phyloP scores from a whole-genome alignment of 2,113 vertebrate genomes.

The Ailurus styani region DNA sequence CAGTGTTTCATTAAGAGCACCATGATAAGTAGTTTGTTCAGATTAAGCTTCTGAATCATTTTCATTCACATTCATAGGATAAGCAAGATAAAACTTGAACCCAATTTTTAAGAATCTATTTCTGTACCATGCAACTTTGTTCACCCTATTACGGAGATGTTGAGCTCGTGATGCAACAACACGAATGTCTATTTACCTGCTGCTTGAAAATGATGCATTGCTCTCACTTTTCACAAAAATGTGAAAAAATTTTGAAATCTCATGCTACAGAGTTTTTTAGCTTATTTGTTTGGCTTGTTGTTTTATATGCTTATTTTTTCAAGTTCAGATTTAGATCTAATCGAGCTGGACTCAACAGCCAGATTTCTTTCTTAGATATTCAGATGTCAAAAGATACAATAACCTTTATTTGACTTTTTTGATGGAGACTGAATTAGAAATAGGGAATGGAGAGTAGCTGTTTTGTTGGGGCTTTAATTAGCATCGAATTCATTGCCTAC shows the following conservation, averaged over 20 bases:
- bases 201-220: neutral
- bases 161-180: neutral
- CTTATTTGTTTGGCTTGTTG: neutral
- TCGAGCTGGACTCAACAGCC: neutral
- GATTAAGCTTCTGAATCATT: slow-evolving; percentile 28
- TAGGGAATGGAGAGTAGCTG: slow-evolving; percentile 8
- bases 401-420: slow-evolving; percentile 28
- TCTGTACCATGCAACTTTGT: neutral
- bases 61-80: slow-evolving; percentile 32
- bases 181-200: neutral
- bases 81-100: slow-evolving; percentile 41
- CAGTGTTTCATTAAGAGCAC: neutral
- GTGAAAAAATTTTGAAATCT: slow-evolving; percentile 33
- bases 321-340: neutral
- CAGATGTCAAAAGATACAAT: neutral
- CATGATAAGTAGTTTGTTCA: slow-evolving; percentile 20
- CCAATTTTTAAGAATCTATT: slow-evolving; percentile 16
- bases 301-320: neutral
- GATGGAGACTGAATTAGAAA: slow-evolving; percentile 52
- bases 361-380: neutral
- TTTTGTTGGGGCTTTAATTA: slow-evolving; percentile 30
- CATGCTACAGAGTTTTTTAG: neutral
- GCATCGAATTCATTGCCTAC: slow-evolving; percentile 23
- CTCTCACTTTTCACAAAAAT: neutral
- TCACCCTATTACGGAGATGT: neutral